Evolutionary conservation across 1,140 invertebrate genomes (phyloP), one percentile per base, ranked within the genome.

Genomic region (Macrosteles quadrilineatus): DNA sequence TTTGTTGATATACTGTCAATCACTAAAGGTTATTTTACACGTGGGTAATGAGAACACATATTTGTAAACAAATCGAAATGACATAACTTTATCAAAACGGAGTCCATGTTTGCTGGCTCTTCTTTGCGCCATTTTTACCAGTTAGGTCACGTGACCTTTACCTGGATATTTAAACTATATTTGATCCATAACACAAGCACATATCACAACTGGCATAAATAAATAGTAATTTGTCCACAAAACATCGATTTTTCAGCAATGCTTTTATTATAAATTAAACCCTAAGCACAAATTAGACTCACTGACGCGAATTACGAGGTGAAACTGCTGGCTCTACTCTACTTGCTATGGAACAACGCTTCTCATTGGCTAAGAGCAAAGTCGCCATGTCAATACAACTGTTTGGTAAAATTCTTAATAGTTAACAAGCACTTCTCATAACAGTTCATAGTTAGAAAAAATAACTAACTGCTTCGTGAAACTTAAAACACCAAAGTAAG

Each of bases 11-110:
- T 75, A 74, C 78, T 81, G 75, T 80, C 80, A 79, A 78, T 78
- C 75, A 78, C 72, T 74, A 73, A 65, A 72, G 40, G 70, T 71
- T 72, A 77, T 50, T 55, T 75, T 79, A 77, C 78, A 83, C 80
- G 79, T 80, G 80, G 78, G 76, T 72, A 77, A 81, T 80, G 80
- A 80, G 82, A 83, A 82, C 81, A 82, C 80, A 80, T 80, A 77
- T 77, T 83, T 85, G 85, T 87, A 84, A 86, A 87, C 85, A 86
- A 86, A 86, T 82, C 82, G 77, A 79, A 83, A 82, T 83, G 83
- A 85, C 83, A 85, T 80, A 80, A 82, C 78, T 80, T 81, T 77
- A 83, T 80, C 80, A 80, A 80, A 80, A 81, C 80, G 78, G 80
- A 79, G 79, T 79, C 81, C 81, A 84, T 83, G 81, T 83, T 85